Percentiles rank a stretch among this genome's conserved stretches.
phyloP scores from a whole-genome alignment of 2,797 vertebrate genomes.

The Falco berigora region DNA sequence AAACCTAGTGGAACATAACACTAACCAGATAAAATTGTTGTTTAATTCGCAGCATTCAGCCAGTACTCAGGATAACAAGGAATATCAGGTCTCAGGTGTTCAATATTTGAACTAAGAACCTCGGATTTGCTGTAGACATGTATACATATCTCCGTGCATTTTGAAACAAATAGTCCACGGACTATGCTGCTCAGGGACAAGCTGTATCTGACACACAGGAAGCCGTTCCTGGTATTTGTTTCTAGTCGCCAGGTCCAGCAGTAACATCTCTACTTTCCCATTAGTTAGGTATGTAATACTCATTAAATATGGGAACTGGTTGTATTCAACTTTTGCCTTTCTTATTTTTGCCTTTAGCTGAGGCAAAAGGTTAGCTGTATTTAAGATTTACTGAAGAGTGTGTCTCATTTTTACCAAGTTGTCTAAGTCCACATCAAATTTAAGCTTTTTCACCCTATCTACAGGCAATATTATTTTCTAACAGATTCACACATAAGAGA shows the following conservation, averaged over 20 bases:
- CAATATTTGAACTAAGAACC: neutral
- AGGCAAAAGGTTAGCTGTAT: neutral
- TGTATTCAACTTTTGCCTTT: neutral
- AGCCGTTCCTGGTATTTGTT: neutral
- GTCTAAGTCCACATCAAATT: neutral
- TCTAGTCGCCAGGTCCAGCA: neutral
- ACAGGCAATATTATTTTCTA: neutral
- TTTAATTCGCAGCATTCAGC: neutral
- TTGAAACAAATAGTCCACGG: neutral
- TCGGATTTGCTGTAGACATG: neutral
- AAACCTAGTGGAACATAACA: neutral
- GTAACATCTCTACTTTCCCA: neutral
- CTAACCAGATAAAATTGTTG: neutral
- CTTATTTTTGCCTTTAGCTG: neutral
- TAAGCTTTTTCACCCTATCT: neutral
- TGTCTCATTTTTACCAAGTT: neutral
- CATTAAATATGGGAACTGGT: neutral
- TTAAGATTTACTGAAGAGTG: neutral
- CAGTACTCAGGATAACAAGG: neutral
- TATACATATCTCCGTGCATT: neutral
- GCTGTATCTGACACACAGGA: rapidly evolving
- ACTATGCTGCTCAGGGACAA: rapidly evolving
- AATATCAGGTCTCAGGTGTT: neutral
- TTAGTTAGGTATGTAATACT: neutral
- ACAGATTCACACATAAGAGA: rapidly evolving